Conservation (phyloP, 2,113 vertebrate species). For the Octodon degus region DNA sequence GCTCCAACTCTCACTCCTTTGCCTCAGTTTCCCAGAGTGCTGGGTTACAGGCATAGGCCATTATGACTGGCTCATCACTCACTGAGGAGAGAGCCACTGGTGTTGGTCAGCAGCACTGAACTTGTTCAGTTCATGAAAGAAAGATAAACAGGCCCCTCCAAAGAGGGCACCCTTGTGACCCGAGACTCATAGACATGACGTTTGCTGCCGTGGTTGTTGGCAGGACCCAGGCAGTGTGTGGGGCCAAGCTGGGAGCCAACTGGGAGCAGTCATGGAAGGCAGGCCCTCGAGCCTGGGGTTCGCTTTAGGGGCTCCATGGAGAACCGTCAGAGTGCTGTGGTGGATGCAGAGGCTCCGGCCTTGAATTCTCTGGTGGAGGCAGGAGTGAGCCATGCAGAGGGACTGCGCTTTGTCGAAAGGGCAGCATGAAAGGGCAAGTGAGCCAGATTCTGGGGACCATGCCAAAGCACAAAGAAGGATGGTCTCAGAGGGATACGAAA, state of each 20-base stretch:
- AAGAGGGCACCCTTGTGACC: not conserved
- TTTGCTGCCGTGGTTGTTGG: fast-evolving
- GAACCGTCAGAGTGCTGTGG: not conserved
- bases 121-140: fast-evolving
- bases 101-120: not conserved
- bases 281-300: not conserved
- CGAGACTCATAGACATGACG: fast-evolving
- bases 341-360: fast-evolving
- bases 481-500: not conserved
- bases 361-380: fast-evolving
- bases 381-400: not conserved
- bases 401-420: not conserved
- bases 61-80: not conserved
- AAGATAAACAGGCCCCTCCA: fast-evolving
- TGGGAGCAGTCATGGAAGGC: fast-evolving
- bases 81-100: fast-evolving
- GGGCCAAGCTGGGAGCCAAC: fast-evolving
- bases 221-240: not conserved
- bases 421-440: fast-evolving
- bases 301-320: not conserved
- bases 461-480: not conserved
- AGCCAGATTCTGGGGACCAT: not conserved
- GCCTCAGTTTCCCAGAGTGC: not conserved
- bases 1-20: not conserved
- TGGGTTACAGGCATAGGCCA: not conserved